phyloP scores from a whole-genome alignment of 1,140 invertebrate genomes.

The Capitella teleta region DNA sequence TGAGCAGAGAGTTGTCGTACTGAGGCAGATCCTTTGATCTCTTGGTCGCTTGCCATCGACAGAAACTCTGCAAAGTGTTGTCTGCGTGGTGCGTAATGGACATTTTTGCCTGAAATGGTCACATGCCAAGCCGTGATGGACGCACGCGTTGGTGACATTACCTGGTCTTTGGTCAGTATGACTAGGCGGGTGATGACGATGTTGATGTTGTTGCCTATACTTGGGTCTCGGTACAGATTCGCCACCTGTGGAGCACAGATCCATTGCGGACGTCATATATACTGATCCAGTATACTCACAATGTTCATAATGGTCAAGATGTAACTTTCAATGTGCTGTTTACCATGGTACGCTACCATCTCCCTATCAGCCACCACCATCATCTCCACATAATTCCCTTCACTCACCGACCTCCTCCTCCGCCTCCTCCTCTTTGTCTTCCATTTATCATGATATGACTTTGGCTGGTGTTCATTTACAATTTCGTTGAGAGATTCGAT shows the following conservation, averaged over 20 bases:
- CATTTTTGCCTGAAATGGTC: constrained; percentile 49
- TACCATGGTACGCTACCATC: constrained; percentile 62
- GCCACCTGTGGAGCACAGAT: constrained; percentile 22
- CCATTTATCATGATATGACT: neutral
- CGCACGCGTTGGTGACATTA: constrained; percentile 24
- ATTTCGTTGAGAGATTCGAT: neutral
- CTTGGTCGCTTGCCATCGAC: constrained; percentile 66
- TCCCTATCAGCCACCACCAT: constrained; percentile 74
- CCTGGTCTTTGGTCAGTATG: constrained; percentile 57
- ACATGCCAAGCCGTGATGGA: neutral
- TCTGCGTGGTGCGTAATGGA: constrained; percentile 69
- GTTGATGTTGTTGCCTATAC: constrained; percentile 78
- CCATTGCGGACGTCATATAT: neutral
- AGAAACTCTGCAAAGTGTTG: constrained; percentile 68
- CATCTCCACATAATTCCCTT: constrained; percentile 68
- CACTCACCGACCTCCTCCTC: constrained; percentile 21
- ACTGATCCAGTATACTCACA: constrained; percentile 45
- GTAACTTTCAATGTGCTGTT: constrained; percentile 53
- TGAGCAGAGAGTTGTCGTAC: constrained; percentile 81
- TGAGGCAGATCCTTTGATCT: constrained; percentile 62
- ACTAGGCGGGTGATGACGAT: constrained; percentile 73
- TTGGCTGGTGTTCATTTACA: neutral
- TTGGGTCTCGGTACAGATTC: constrained; percentile 66
- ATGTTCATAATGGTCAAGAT: constrained; percentile 88
- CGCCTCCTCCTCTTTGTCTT: neutral